Base-by-base conservation (phyloP, 53 echinoderm and acorn worm species). In the Antedon mediterranea region DNA sequence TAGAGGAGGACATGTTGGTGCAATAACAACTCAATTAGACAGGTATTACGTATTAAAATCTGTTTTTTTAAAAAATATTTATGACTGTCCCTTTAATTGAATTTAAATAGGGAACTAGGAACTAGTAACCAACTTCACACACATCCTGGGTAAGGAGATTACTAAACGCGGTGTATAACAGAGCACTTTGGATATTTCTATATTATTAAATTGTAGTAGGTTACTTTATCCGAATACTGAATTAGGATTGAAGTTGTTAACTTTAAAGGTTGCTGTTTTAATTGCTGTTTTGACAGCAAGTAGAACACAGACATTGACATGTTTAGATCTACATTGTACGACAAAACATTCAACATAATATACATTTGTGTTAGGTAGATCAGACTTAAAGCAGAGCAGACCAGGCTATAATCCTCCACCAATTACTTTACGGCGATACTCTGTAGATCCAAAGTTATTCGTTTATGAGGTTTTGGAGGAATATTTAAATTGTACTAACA, bases 341-440 rank as follows among this genome's bases (percentile, higher is more conserved):
- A 34, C 75, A 37, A 34, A 28, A 70, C 29, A 42, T 0, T 32
- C 75, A 2, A 41, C 76, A 29, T 32, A 76, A 33, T 76, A 43
- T 71, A 76, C 76, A 26, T 75, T 82, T 29, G 32, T 57, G 30
- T 44, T 76, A 70, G 28, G 31, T 29, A 32, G 71, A 28, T 33
- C 74, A 13, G 74, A 72, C 72, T 72, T 82, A 3, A 82, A 75
- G 34, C 76, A 76, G 23, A 31, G 71, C 76, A 70, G 83, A 32
- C 78, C 83, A 72, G 83, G 83, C 4, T 78, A 71, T 32, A 32
- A 73, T 29, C 76, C 70, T 76, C 83, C 78, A 34, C 14, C 31
- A 23, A 30, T 83, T 31, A 77, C 29, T 9, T 76, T 83, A 43
- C 70, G 30, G 70, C 41, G 78, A 28, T 83, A 83, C 41, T 41